Evolutionary conservation across 2,113 vertebrate genomes (phyloP).

Genomic region (Natator depressus): DNA sequence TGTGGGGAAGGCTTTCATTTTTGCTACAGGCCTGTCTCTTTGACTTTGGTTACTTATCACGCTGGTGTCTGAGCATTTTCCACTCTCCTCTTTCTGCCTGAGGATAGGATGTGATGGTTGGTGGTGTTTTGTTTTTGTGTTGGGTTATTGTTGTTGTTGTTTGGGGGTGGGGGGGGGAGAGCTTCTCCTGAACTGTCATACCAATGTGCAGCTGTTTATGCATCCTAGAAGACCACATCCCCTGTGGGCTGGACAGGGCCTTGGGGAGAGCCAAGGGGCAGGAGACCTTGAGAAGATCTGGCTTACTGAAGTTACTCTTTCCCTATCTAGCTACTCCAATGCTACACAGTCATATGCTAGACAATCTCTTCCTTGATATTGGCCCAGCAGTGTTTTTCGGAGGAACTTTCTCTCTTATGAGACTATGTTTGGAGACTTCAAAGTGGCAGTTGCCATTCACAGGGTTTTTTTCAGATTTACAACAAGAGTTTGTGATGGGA

Average conservation of each 20-base stretch:
- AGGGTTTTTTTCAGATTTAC: conserved; percentile 31
- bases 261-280: background rate
- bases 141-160: no score
- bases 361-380: conserved; percentile 71
- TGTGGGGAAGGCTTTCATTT: background rate
- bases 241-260: fast-evolving
- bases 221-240: background rate
- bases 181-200: background rate
- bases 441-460: conserved; percentile 58
- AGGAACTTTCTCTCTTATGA: conserved; percentile 17
- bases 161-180: no score
- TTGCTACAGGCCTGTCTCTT: background rate
- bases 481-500: background rate
- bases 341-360: conserved; percentile 76
- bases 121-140: background rate
- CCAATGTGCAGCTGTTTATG: background rate
- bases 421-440: conserved; percentile 18
- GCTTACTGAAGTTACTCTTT: background rate
- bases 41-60: background rate
- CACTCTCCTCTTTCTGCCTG: background rate
- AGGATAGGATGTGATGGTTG: background rate
- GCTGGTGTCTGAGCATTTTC: background rate
- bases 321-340: background rate
- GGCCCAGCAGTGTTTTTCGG: background rate
- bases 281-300: background rate